phyloP scores from a whole-genome alignment of 2,888 invertebrate genomes.

The Thalpophila matura region DNA sequence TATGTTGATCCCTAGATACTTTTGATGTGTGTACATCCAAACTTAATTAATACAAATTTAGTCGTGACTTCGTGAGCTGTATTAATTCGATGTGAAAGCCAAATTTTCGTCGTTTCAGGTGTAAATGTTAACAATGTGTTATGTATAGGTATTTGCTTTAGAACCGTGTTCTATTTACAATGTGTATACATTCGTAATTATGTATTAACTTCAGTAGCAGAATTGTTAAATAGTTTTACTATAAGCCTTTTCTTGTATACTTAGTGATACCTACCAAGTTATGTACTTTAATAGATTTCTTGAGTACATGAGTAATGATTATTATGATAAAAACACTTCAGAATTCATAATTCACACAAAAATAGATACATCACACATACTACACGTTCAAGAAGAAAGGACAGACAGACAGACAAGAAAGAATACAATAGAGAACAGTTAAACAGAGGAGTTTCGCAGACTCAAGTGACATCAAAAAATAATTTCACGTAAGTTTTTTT shows the following conservation, averaged over 20 bases:
- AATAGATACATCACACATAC: constrained; percentile 5
- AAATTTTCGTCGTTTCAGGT: constrained; percentile 9
- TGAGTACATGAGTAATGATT: no score
- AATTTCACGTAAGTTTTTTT: no score
- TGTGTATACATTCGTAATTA: background rate
- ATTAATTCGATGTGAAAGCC: no score
- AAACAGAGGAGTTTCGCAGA: constrained; percentile 44
- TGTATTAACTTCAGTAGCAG: background rate
- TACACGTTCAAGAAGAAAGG: constrained; percentile 7
- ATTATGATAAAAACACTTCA: no score
- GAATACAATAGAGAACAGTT: constrained; percentile 40
- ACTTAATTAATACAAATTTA: no score
- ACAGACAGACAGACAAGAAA: constrained; percentile 52
- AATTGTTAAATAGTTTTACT: background rate
- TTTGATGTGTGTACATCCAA: no score
- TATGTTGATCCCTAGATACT: no score
- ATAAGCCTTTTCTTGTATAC: background rate
- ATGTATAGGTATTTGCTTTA: background rate
- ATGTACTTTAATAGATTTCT: no score
- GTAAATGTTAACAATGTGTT: constrained; percentile 13
- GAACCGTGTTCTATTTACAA: no score
- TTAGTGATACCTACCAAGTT: no score
- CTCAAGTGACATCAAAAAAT: constrained; percentile 9
- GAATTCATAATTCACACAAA: background rate
- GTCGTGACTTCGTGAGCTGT: no score